Percentiles rank a stretch among this genome's conserved stretches.
Evolutionary conservation across 2,797 vertebrate species (phyloP).

Genomic region (Mormyrus hasselquistii): DNA sequence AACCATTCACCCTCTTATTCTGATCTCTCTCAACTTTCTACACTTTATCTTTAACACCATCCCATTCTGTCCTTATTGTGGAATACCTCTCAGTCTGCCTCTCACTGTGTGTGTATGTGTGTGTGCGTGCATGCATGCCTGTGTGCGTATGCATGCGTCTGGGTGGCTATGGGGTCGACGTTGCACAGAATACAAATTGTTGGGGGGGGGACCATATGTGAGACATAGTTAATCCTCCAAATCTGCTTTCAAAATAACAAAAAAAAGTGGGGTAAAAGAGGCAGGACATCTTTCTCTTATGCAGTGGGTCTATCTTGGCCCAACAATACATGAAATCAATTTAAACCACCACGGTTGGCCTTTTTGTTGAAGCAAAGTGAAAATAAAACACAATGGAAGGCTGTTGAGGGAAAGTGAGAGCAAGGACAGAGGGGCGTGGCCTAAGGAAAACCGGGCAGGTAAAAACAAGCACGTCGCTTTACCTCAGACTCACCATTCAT

Average conservation of each 20-base stretch:
- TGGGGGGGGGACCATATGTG: conserved; percentile 82
- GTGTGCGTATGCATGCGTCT: conserved; percentile 45
- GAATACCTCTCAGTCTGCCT: background rate
- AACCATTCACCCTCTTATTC: conserved; percentile 41
- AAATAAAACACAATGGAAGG: conserved; percentile 23
- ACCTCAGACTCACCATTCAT: conserved; percentile 15
- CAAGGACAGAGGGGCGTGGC: conserved; percentile 46
- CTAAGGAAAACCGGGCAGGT: conserved; percentile 58
- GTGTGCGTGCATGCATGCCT: background rate
- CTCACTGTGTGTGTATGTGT: background rate
- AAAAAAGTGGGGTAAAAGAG: conserved; percentile 32
- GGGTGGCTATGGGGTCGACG: conserved; percentile 74
- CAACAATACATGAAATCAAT: background rate
- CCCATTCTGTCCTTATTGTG: background rate
- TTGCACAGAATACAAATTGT: conserved; percentile 85
- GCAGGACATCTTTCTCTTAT: background rate
- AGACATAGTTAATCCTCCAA: conserved; percentile 96
- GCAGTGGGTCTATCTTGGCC: background rate
- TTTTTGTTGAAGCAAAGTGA: conserved; percentile 50
- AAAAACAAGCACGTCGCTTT: conserved; percentile 45
- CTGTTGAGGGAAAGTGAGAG: conserved; percentile 32
- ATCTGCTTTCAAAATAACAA: conserved; percentile 80
- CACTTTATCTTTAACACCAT: conserved; percentile 8
- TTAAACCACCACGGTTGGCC: background rate
- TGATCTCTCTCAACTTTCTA: conserved; percentile 46